Evolutionary conservation across 2,797 vertebrate species (phyloP), one percentile per base, ranked within the genome.

Genomic region (Dermochelys coriacea): DNA sequence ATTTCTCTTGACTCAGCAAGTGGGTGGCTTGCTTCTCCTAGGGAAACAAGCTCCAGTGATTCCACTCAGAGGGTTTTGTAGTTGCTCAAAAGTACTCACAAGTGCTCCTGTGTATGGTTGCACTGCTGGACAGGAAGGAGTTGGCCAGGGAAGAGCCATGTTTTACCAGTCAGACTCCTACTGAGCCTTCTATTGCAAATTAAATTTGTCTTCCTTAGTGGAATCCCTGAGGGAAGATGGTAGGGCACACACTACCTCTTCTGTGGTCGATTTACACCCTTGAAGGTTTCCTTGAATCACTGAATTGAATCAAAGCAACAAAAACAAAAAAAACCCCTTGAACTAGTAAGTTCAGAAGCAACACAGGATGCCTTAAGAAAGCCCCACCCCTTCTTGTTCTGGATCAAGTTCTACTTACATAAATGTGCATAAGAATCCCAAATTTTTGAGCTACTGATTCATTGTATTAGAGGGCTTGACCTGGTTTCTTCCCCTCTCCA

Each of bases 151-250:
- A 47, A 47, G 15, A 64, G 14, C 59, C 8, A 31, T 34, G 14
- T 64, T 34, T 64, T 15, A n/a, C 31, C 61, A 61, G 31, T 61
- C 59, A 61, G 31, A 61, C 59, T 61, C 59, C 34, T 34, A 64
- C 16, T 64, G 34, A n/a, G 34, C 61, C 61, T 54, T 18, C 31
- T 64, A n/a, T n/a, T 64, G 31, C 29, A 64, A n/a, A 64, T 64
- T n/a, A 15, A 91, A 91, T 93, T 95, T 94, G 93, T 59, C 90
- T 75, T 83, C 86, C 68, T n/a, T 34, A 90, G 49, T 68, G 52
- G 94, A 94, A 95, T 84, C 84, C 84, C 51, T 55, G 54, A 59
- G 78, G 82, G 94, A 93, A 94, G 84, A 82, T 0, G 0, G 41
- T 10, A 47, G 84, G 45, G 25, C 54, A 88, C 59, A 47, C 41